phyloP scores from a whole-genome alignment of 1,140 invertebrate genomes.

The Zaprionus ornatus region DNA sequence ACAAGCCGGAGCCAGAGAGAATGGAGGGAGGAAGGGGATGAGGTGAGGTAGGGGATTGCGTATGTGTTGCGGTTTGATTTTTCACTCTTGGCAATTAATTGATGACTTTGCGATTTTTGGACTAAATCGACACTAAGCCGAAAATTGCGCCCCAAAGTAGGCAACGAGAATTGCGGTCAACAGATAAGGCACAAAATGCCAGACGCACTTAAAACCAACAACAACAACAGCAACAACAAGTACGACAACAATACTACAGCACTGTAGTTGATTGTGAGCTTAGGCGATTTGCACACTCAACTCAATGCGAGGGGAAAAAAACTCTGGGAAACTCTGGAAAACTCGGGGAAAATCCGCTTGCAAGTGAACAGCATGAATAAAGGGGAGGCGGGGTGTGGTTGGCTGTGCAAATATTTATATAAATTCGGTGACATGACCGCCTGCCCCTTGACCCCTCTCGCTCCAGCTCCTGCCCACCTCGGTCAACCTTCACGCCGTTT shows the following conservation, averaged over 20 bases:
- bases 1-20: slow-evolving; percentile 5
- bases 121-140: background rate
- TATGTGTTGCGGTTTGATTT: slow-evolving; percentile 47
- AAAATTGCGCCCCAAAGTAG: slow-evolving; percentile 14
- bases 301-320: too few species aligned
- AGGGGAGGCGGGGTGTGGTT: too few species aligned
- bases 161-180: slow-evolving; percentile 2
- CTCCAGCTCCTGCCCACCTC: background rate
- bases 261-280: background rate
- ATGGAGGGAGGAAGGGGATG: background rate
- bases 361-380: background rate
- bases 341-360: background rate
- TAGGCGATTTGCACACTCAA: background rate
- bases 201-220: background rate
- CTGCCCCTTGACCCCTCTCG: background rate
- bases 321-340: background rate
- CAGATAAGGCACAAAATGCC: background rate
- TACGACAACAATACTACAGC: too few species aligned
- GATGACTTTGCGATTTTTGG: slow-evolving; percentile 38
- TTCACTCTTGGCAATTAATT: slow-evolving; percentile 57
- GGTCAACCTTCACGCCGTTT: background rate
- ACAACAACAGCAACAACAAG: background rate
- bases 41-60: background rate
- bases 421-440: slow-evolving; percentile 15
- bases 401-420: slow-evolving; percentile 17